Conservation (phyloP, 1,140 invertebrate genomes). For the Pygmarrhopalites habei region DNA sequence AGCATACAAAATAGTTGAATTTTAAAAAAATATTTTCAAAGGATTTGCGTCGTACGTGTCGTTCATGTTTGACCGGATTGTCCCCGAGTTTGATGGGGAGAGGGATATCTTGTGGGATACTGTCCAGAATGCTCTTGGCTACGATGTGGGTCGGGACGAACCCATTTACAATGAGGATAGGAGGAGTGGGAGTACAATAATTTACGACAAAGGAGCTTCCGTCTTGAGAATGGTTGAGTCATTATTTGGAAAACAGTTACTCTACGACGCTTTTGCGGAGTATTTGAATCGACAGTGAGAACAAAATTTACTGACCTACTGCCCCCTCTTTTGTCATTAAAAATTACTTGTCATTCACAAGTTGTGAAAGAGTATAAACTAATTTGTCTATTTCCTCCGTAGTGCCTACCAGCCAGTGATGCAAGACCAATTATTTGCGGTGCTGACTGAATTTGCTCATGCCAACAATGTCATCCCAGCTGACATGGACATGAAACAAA, state of each 20-base stretch:
- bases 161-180: background rate
- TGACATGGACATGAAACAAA: slow-evolving; percentile 58
- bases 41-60: background rate
- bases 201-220: slow-evolving; percentile 48
- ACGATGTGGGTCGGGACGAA: background rate
- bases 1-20: slow-evolving; percentile 12
- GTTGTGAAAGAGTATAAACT: too few relatives aligned
- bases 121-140: background rate
- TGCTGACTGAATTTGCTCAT: slow-evolving; percentile 64
- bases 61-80: background rate
- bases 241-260: slow-evolving; percentile 56
- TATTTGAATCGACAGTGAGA: slow-evolving; percentile 46
- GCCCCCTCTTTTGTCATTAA: background rate
- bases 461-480: slow-evolving; percentile 53
- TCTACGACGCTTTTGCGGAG: slow-evolving; percentile 52
- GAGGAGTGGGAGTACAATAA: slow-evolving; percentile 1
- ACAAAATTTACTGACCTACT: background rate
- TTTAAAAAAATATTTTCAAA: slow-evolving; percentile 5
- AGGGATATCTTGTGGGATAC: background rate
- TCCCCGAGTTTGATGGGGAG: background rate
- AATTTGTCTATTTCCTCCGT: background rate
- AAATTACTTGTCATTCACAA: background rate
- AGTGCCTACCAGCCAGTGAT: slow-evolving; percentile 67
- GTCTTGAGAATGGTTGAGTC: slow-evolving; percentile 69
- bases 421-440: slow-evolving; percentile 77